Evolutionary conservation across 2,888 invertebrate genomes (phyloP), one percentile per base, ranked within the genome.

Genomic region (Noctua comes): DNA sequence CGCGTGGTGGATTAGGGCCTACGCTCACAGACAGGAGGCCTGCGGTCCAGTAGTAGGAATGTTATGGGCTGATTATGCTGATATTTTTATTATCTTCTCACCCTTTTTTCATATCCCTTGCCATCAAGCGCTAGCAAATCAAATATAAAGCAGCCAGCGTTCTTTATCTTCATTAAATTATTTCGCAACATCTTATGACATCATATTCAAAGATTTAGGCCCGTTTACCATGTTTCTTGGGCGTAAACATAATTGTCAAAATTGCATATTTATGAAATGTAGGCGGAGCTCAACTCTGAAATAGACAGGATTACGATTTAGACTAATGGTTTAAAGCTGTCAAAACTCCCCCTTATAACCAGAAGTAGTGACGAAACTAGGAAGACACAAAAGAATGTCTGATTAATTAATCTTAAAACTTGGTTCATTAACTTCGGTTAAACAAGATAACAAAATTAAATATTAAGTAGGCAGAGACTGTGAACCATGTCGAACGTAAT

Each of bases 161-260:
- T 51, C 43, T 70, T 18, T 43, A 70, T 71, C 31, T 31, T 51
- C 54, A 65, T 66, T 40, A 66, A 59, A 57, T 36, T 11, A 76
- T 82, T 77, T 46, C 27, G 13, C 62, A 83, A 81, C 64, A 51
- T 27, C 27, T 57, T 57, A 68, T 76, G 86, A 77, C 86, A 57
- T 70, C 83, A 86, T 36, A 48, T 76, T 59, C 57, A 21, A 64
- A 46, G 27, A 82, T 82, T 79, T 65, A 70, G 46, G 51, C 62
- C 18, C 64, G 43, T 65, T 68, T 36, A 18, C 36, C 48, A 54
- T 64, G 66, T 76, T 84, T 73, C 72, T 76, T 4, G 27, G 84
- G 86, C 86, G 86, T 83, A 40, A 54, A 43, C 48, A 79, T 77
- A 68, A 74, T 76, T 83, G 86, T 83, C 86, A 83, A 79, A 76